Evolutionary conservation across 2,113 vertebrate species (phyloP), one percentile per base, ranked within the genome.

Genomic region (Sebastes schlegelii): DNA sequence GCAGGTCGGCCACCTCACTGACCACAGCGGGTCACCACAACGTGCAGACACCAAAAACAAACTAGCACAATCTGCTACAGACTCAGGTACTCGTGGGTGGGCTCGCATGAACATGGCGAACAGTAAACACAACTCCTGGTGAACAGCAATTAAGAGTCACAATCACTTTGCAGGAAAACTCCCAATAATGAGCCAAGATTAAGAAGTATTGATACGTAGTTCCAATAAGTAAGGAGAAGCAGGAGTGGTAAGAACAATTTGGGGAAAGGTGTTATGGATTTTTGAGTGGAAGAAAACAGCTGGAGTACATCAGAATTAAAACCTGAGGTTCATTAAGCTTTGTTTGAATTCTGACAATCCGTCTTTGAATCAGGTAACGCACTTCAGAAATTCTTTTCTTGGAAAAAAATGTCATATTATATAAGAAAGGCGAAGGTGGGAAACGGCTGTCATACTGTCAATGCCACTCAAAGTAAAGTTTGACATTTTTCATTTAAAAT

Each of bases 1-100:
- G 77, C 86, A 79, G 87, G 86, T 86, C 81, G 11, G 46, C 72
- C 89, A 83, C 61, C 73, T 80, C 51, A 26, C 86, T 69, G 79
- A 80, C 87, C 85, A 69, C 82, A 49, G 81, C 64, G 65, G 80
- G 80, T 87, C 82, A 82, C 77, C 66, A 34, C 57, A 72, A 57
- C 45, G 79, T 43, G 57, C 80, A 43, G 8, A 62, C 75, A 70
- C 64, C 76, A 49, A 77, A 82, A 84, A 86, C 65, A 85, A 86
- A 86, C 17, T 34, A 70, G 62, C 48, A 64, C 76, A 80, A 82
- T 82, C 72, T 85, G 87, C 77, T 80, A 63, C n/a, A n/a, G 58
- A 87, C 84, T 66, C 66, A 17, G 66, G 46, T 62, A 46, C 63
- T 34, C 61, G 78, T 75, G 61, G 86, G 75, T 58, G 71, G 77